A percentile compares a stretch with the other conserved stretches of the same genome.
phyloP scores from a whole-genome alignment of 2,888 invertebrate genomes.

The Rhynchonema sp. region DNA sequence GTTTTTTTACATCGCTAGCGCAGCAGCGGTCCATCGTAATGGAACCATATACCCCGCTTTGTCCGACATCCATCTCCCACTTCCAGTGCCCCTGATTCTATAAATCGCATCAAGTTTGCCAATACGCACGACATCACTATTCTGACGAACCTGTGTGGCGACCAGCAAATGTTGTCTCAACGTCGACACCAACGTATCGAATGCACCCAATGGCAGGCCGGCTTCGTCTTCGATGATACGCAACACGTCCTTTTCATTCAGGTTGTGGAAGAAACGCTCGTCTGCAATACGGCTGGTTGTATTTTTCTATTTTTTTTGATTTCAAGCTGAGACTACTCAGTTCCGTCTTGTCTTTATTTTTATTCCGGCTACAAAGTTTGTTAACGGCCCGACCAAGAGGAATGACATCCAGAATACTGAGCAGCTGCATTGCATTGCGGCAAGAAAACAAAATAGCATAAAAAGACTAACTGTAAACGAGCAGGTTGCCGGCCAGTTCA shows the following conservation, averaged over 20 bases:
- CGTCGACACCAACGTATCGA: slow-evolving; percentile 3
- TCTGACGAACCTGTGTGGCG: too few relatives aligned
- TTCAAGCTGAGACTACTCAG: too few relatives aligned
- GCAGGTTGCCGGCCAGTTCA: slow-evolving; percentile 24
- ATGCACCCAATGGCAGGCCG: slow-evolving; percentile 12
- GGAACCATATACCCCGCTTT: too few relatives aligned
- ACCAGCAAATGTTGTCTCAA: not conserved
- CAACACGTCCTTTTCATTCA: slow-evolving; percentile 18
- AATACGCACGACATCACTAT: too few relatives aligned
- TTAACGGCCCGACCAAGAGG: too few relatives aligned
- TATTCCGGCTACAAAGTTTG: not conserved
- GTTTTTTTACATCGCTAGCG: too few relatives aligned
- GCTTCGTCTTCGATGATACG: slow-evolving; percentile 23
- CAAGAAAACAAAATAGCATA: not conserved
- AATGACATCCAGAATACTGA: not conserved
- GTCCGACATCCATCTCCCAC: too few relatives aligned
- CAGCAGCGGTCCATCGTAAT: too few relatives aligned
- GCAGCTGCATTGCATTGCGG: not conserved
- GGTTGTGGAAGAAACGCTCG: slow-evolving; percentile 20
- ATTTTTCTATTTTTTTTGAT: too few relatives aligned
- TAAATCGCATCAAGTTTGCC: too few relatives aligned
- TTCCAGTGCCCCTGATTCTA: too few relatives aligned
- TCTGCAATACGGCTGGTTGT: slow-evolving; percentile 15
- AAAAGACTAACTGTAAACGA: slow-evolving; percentile 18
- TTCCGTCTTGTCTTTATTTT: too few relatives aligned